Evolutionary conservation across 2,888 invertebrate genomes (phyloP).

Genomic region (Latrodectus hesperus): DNA sequence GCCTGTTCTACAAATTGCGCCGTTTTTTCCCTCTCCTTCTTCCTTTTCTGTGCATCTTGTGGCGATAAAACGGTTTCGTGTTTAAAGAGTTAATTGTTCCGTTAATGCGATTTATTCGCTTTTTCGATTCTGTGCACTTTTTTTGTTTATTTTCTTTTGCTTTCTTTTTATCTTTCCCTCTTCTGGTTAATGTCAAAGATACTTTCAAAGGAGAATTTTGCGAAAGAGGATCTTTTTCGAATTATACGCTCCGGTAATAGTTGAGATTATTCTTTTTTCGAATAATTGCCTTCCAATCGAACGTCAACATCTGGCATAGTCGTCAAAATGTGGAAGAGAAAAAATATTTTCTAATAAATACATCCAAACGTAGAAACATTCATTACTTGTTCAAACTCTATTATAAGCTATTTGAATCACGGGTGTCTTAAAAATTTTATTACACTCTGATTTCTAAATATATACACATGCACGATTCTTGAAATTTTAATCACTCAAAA

Average conservation of each 20-base stretch:
- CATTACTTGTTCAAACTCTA: too few relatives aligned
- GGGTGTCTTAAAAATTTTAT: too few relatives aligned
- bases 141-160: too few relatives aligned
- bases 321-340: neutral
- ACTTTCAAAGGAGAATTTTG: neutral
- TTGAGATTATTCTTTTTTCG: neutral
- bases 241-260: conserved; percentile 1
- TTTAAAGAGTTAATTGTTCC: conserved; percentile 54
- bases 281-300: neutral
- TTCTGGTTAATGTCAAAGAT: conserved; percentile 25
- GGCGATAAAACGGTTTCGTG: conserved; percentile 17
- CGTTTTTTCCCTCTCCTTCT: neutral
- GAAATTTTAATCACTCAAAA: too few relatives aligned
- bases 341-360: too few relatives aligned
- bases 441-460: too few relatives aligned
- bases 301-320: neutral
- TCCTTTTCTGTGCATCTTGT: neutral
- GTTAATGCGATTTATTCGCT: conserved; percentile 53
- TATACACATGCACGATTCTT: too few relatives aligned
- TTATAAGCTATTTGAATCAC: too few relatives aligned
- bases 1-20: conserved; percentile 21
- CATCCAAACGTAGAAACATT: too few relatives aligned
- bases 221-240: neutral
- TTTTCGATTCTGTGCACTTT: conserved; percentile 12
- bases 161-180: too few relatives aligned